These are phyloP conservation scores for Peromyscus aztecus DNA, from an alignment of 2,797 vertebrate species.

Conservation along the genomic window DNA sequence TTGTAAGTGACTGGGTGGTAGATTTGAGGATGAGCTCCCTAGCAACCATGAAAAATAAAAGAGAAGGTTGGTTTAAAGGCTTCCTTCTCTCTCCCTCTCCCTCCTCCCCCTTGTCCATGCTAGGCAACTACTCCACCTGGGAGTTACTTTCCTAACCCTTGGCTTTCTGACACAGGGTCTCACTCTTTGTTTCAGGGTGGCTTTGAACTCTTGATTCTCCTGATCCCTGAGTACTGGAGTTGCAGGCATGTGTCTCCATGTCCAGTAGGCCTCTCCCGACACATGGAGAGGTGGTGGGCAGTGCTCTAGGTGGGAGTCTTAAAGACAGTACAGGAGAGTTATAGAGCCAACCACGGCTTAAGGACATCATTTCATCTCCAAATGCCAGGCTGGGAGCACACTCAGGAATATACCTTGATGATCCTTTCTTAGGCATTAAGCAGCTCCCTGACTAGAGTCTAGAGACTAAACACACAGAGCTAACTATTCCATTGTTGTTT, in stretches of 20 bases:
- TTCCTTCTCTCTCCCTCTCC: background rate
- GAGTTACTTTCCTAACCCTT: background rate
- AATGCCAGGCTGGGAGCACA: background rate
- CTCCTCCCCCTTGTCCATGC: too few relatives aligned
- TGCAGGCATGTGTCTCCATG: background rate
- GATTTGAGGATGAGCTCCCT: background rate
- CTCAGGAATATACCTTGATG: background rate
- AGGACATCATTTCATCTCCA: background rate
- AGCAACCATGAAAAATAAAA: background rate
- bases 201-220: background rate
- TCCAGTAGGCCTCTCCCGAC: background rate
- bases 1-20: background rate
- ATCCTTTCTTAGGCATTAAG: background rate
- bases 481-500: background rate
- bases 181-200: background rate
- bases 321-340: background rate
- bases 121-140: background rate
- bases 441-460: background rate
- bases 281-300: background rate
- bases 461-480: background rate
- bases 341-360: background rate
- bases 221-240: background rate
- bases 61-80: background rate
- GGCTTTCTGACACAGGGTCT: background rate
- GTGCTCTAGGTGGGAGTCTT: background rate